Conservation (phyloP, 2,113 vertebrate genomes). For the Equus przewalskii region DNA sequence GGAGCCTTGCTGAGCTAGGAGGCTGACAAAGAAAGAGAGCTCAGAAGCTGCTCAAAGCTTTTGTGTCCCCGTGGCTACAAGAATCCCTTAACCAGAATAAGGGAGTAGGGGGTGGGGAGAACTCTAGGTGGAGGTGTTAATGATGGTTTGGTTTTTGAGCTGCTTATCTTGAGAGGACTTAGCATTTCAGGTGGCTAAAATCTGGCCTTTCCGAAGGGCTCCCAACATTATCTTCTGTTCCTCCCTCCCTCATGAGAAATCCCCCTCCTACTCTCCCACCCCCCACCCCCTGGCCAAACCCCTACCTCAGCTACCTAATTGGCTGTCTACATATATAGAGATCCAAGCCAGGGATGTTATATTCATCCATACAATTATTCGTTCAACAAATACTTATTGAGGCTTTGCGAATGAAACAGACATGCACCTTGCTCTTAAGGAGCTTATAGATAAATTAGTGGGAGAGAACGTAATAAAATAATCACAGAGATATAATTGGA, state of each 20-base stretch:
- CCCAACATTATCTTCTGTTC: not conserved
- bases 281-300: not conserved
- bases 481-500: not conserved
- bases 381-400: not conserved
- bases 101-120: not conserved
- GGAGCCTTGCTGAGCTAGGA: conserved; percentile 63
- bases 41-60: conserved; percentile 31
- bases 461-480: not conserved
- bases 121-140: not conserved
- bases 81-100: conserved; percentile 3
- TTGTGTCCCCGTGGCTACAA: not conserved
- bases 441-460: not conserved
- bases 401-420: not conserved
- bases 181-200: conserved; percentile 42
- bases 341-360: not conserved
- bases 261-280: not conserved
- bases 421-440: not conserved
- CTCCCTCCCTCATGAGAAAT: not conserved
- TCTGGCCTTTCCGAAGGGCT: not conserved
- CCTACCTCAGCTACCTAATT: not conserved
- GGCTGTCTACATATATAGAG: not conserved
- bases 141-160: conserved; percentile 17
- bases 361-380: not conserved
- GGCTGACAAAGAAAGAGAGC: conserved; percentile 55
- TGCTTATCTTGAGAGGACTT: not conserved